Evolutionary conservation across 1,140 invertebrate species (phyloP).

Genomic region (Drosophila truncata): DNA sequence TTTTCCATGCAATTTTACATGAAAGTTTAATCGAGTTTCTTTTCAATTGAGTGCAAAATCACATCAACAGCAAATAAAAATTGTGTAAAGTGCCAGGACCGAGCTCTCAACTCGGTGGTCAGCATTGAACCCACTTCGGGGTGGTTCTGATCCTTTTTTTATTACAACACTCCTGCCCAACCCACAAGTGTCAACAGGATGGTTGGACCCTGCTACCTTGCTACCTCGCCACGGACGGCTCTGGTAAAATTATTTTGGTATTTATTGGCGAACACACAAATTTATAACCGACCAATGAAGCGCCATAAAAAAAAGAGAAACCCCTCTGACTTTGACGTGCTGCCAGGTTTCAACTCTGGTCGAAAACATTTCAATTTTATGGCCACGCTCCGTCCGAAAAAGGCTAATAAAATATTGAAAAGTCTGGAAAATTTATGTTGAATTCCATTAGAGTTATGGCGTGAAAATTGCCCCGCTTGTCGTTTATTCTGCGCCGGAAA

Average conservation of each 20-base stretch:
- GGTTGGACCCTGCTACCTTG: slow-evolving; percentile 33
- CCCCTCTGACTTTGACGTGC: slow-evolving; percentile 66
- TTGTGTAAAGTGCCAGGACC: slow-evolving; percentile 58
- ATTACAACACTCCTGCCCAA: slow-evolving; percentile 21
- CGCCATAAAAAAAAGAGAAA: slow-evolving; percentile 37
- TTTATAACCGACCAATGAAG: slow-evolving; percentile 79
- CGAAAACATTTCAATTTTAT: slow-evolving; percentile 80
- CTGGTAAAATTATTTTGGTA: slow-evolving; percentile 66
- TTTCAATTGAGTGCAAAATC: slow-evolving; percentile 83
- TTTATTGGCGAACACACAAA: slow-evolving; percentile 79
- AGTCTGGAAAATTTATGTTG: slow-evolving; percentile 74
- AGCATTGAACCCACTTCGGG: slow-evolving; percentile 28
- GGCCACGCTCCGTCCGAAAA: slow-evolving; percentile 41
- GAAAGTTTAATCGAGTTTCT: slow-evolving; percentile 79
- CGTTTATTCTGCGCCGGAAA: slow-evolving; percentile 36
- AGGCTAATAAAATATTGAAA: slow-evolving; percentile 70
- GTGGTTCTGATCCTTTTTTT: slow-evolving; percentile 41
- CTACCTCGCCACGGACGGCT: slow-evolving; percentile 20
- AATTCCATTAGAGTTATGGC: slow-evolving; percentile 81
- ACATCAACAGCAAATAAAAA: slow-evolving; percentile 70
- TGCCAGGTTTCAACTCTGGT: slow-evolving; percentile 29
- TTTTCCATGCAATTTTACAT: slow-evolving; percentile 66
- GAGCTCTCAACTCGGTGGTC: slow-evolving; percentile 33
- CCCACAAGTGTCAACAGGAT: slow-evolving; percentile 71
- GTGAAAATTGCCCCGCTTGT: slow-evolving; percentile 57